Percentiles rank a stretch among this genome's conserved stretches.
Conservation (phyloP, 2,797 vertebrate genomes). For the Cuculus canorus region DNA sequence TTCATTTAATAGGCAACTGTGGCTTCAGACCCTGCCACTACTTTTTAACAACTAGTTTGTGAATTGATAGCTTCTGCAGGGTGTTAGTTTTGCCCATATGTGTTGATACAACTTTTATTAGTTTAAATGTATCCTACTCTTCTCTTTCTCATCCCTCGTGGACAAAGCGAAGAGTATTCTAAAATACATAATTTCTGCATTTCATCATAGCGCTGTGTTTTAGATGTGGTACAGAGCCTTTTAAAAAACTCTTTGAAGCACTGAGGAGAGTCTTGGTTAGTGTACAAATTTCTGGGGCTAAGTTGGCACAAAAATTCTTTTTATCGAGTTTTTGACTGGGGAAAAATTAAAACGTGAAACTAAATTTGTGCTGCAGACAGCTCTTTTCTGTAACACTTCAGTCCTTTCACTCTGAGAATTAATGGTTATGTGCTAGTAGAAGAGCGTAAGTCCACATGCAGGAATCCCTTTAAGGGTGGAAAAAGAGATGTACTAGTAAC, state of each 20-base stretch:
- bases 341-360: rapidly evolving
- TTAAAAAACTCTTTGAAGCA: rapidly evolving
- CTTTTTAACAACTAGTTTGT: not conserved
- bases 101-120: not conserved
- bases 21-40: not conserved
- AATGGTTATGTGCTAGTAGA: not conserved
- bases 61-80: not conserved
- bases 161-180: not conserved
- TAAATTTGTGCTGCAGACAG: not conserved
- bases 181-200: not conserved
- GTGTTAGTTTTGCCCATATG: not conserved
- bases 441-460: rapidly evolving
- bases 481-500: not conserved
- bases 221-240: not conserved
- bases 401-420: rapidly evolving
- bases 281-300: not conserved
- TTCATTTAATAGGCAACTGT: not conserved
- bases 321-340: not conserved
- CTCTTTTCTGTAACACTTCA: not conserved
- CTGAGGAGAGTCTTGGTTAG: not conserved
- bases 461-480: not conserved
- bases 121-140: not conserved
- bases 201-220: not conserved
- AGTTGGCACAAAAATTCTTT: not conserved
- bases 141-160: not conserved